Percentiles rank a stretch among this genome's conserved stretches.
phyloP scores from a whole-genome alignment of 2,797 vertebrate genomes.

The Paramormyrops hopkinsi region DNA sequence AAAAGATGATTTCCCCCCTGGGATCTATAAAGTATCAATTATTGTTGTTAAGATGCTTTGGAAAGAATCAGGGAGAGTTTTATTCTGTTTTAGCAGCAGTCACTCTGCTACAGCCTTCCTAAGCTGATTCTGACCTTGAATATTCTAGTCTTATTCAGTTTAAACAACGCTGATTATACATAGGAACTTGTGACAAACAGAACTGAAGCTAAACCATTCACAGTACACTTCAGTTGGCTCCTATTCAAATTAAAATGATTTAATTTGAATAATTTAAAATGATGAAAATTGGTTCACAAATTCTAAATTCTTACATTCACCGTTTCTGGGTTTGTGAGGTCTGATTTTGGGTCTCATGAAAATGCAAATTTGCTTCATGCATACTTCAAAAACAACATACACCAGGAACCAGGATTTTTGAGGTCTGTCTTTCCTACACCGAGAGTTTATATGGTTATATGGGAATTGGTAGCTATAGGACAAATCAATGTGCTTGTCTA shows the following conservation, averaged over 20 bases:
- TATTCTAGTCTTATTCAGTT: not conserved
- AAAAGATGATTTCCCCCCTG: not conserved
- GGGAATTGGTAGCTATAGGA: not conserved
- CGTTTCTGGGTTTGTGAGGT: not conserved
- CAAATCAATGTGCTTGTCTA: not conserved
- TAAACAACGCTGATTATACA: not conserved
- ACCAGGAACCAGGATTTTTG: not conserved
- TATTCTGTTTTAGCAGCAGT: not conserved
- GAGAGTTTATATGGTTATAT: not conserved
- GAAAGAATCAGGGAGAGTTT: conserved; percentile 38
- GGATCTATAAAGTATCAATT: not conserved
- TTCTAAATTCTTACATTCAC: not conserved
- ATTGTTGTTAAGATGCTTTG: conserved; percentile 40
- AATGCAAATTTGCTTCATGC: not conserved
- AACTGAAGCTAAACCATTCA: not conserved
- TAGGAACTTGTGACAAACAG: not conserved
- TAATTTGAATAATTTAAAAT: not conserved
- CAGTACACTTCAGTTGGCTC: not conserved
- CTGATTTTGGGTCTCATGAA: not conserved
- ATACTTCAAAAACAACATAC: not conserved
- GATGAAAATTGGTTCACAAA: not conserved
- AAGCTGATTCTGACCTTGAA: not conserved
- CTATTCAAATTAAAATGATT: conserved; percentile 6
- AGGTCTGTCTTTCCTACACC: not conserved
- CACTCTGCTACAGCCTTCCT: not conserved